Percentiles rank a stretch among this genome's conserved stretches.
Evolutionary conservation across 1,140 invertebrate species (phyloP).

Genomic region (Chionoecetes opilio): DNA sequence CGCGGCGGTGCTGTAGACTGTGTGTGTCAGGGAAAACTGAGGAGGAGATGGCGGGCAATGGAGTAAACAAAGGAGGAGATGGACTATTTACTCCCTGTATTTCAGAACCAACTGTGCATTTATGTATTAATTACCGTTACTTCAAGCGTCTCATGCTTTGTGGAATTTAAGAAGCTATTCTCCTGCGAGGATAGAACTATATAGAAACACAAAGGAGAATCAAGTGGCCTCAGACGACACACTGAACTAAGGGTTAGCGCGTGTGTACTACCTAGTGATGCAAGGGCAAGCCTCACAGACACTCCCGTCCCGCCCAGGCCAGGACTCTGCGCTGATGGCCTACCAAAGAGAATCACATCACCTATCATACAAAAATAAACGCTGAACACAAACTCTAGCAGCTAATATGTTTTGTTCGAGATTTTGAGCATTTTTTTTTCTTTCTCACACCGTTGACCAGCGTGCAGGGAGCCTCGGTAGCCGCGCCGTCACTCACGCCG

Average conservation of each 20-base stretch:
- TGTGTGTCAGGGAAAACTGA: background rate
- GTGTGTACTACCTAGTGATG: background rate
- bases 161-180: background rate
- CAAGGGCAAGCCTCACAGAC: background rate
- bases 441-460: background rate
- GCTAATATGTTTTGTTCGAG: constrained; percentile 53
- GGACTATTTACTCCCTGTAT: constrained; percentile 18
- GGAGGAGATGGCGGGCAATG: background rate
- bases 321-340: background rate
- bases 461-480: background rate
- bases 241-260: background rate
- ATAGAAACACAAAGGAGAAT: background rate
- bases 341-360: background rate
- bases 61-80: background rate
- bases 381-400: constrained; percentile 51
- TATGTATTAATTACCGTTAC: background rate
- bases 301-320: background rate
- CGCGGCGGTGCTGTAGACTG: background rate
- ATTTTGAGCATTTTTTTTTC: constrained; percentile 67
- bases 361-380: constrained; percentile 63
- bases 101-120: background rate
- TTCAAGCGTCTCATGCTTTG: background rate
- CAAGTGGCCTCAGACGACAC: background rate
- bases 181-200: background rate
- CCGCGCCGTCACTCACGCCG: background rate